phyloP scores from a whole-genome alignment of 2,888 invertebrate species.

The Merodon equestris region DNA sequence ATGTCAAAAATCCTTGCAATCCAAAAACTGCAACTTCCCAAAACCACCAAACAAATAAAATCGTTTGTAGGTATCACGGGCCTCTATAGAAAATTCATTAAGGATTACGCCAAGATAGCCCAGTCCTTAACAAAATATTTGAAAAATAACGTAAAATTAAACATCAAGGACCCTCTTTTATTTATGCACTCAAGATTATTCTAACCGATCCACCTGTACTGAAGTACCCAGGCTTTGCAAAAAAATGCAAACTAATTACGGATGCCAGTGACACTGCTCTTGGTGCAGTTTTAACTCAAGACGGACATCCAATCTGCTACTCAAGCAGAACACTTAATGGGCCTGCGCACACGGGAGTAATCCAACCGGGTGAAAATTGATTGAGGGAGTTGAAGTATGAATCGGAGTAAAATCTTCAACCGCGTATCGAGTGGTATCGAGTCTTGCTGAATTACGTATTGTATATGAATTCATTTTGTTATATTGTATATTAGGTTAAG shows the following conservation, averaged over 20 bases:
- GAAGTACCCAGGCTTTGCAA: conserved; percentile 22
- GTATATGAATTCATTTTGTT: too few species aligned
- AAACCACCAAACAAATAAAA: conserved; percentile 17
- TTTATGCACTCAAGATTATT: conserved; percentile 18
- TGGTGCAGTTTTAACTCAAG: too few species aligned
- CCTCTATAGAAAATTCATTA: conserved; percentile 1
- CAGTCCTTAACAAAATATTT: conserved; percentile 13
- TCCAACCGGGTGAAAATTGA: too few species aligned
- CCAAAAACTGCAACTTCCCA: conserved; percentile 17
- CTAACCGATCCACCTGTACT: conserved; percentile 12
- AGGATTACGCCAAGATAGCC: conserved; percentile 3
- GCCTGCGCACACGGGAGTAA: too few species aligned
- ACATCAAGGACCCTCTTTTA: neutral
- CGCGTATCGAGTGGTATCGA: too few species aligned
- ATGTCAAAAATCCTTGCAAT: conserved; percentile 16
- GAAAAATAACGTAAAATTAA: conserved; percentile 18
- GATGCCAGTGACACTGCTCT: conserved; percentile 35
- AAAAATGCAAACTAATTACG: conserved; percentile 9
- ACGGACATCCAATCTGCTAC: too few species aligned
- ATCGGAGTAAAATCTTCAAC: too few species aligned
- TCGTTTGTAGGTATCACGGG: conserved; percentile 1
- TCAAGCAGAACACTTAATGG: too few species aligned
- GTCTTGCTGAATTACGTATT: too few species aligned
- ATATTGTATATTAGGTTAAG: too few species aligned
- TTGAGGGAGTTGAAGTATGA: too few species aligned